A percentile compares a stretch with the other conserved stretches of the same genome.
Conservation (phyloP, 2,797 vertebrate genomes). For the Platyrinchus mystaceus region DNA sequence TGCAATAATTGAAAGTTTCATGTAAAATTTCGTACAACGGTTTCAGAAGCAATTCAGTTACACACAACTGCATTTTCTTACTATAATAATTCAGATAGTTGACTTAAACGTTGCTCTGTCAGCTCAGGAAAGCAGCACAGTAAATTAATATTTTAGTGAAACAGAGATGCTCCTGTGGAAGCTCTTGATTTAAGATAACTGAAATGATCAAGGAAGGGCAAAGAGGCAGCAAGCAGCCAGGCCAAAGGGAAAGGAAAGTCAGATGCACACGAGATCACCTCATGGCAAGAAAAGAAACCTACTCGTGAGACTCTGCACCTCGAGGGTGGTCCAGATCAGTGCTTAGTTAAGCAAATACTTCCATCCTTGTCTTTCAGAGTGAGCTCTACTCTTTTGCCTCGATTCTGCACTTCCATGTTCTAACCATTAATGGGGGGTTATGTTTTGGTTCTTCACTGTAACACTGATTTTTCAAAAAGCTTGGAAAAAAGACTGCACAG, state of each 20-base stretch:
- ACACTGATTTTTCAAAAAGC: neutral
- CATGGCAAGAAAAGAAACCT: conserved; percentile 68
- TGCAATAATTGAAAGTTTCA: neutral
- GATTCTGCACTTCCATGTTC: neutral
- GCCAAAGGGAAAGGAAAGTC: conserved; percentile 60
- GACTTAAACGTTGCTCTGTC: neutral
- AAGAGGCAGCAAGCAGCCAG: conserved; percentile 58
- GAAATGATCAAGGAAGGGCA: conserved; percentile 23
- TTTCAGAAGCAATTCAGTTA: conserved; percentile 25
- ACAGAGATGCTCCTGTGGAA: conserved; percentile 14
- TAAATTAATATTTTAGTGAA: neutral
- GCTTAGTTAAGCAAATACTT: conserved; percentile 60
- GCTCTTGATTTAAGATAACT: neutral
- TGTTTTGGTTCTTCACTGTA: neutral
- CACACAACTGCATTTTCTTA: neutral
- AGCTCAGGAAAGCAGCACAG: conserved; percentile 30
- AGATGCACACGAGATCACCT: conserved; percentile 56
- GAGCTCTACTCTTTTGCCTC: conserved; percentile 1
- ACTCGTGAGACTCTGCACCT: conserved; percentile 14
- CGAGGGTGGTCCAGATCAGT: conserved; percentile 47
- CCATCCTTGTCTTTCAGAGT: conserved; percentile 22
- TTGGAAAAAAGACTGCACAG: conserved; percentile 46
- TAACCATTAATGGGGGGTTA: neutral
- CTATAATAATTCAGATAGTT: neutral
- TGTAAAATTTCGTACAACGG: neutral